phyloP scores from a whole-genome alignment of 2,797 vertebrate genomes.

The Microctenopoma lineatum region DNA sequence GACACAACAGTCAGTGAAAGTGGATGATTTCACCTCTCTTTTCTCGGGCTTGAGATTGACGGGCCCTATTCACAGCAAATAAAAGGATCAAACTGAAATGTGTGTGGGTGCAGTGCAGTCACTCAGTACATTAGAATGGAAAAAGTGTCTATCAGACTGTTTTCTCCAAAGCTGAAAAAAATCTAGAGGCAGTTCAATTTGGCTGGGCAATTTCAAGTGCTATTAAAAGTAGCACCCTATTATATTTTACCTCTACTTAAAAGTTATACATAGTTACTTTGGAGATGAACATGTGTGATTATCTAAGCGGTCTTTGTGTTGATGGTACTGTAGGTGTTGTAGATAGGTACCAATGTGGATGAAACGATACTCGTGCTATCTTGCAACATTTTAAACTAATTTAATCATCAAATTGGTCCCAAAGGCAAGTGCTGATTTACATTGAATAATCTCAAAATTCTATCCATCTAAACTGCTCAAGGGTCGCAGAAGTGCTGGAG shows the following conservation, averaged over 20 bases:
- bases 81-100: conserved; percentile 67
- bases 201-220: conserved; percentile 9
- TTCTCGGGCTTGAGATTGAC: conserved; percentile 60
- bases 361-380: conserved; percentile 1
- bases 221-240: conserved; percentile 25
- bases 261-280: conserved; percentile 27
- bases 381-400: conserved; percentile 21
- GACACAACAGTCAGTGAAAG: conserved; percentile 59
- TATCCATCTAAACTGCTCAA: neutral
- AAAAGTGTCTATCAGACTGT: conserved; percentile 27
- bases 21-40: conserved; percentile 62
- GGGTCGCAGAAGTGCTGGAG: too few relatives aligned
- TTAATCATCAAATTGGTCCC: conserved; percentile 27
- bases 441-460: conserved; percentile 23
- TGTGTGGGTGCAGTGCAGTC: conserved; percentile 42
- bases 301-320: conserved; percentile 11
- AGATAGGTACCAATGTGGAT: too few relatives aligned
- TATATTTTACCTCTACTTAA: conserved; percentile 27
- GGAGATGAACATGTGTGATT: conserved; percentile 16
- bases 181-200: conserved; percentile 23
- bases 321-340: neutral
- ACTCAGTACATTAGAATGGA: conserved; percentile 31
- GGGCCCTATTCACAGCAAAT: conserved; percentile 70
- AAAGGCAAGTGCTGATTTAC: conserved; percentile 18
- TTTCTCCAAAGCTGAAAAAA: conserved; percentile 30